phyloP scores from a whole-genome alignment of 2,888 invertebrate genomes.

The Rhagium mordax region DNA sequence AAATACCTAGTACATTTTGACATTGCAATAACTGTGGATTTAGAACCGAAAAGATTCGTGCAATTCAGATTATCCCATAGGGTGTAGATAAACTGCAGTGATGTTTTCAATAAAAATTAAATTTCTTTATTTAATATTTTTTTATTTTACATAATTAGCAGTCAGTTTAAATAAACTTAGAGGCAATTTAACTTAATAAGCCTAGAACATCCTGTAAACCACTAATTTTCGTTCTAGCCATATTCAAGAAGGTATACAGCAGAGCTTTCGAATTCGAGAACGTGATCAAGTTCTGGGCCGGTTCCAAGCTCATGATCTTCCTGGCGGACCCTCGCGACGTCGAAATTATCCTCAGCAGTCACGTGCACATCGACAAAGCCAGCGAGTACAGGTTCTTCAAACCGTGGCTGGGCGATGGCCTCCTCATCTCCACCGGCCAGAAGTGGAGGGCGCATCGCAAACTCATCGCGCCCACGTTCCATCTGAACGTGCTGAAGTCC shows the following conservation, averaged over 20 bases:
- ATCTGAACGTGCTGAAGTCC: constrained; percentile 88
- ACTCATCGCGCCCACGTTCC: constrained; percentile 90
- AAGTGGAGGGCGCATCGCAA: constrained; percentile 91
- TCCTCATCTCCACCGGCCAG: constrained; percentile 86
- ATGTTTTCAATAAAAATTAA: no score
- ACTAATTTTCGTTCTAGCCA: constrained; percentile 75
- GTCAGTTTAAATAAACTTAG: no score
- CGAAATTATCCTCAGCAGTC: constrained; percentile 84
- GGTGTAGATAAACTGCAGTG: no score
- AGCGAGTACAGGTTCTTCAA: constrained; percentile 84
- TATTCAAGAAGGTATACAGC: constrained; percentile 77
- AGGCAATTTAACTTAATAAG: no score
- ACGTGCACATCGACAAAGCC: constrained; percentile 86
- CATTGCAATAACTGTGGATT: no score
- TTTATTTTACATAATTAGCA: no score
- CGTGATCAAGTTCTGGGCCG: constrained; percentile 82
- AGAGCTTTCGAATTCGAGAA: constrained; percentile 74
- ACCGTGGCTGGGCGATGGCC: constrained; percentile 88
- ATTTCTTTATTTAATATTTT: no score
- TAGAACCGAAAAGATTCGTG: no score
- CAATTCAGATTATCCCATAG: no score
- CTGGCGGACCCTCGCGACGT: constrained; percentile 84
- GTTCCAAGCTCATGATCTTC: constrained; percentile 83
- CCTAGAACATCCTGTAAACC: no score
- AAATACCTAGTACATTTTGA: no score